Evolutionary conservation across 2,113 vertebrate species (phyloP).

Genomic region (Carassius auratus): DNA sequence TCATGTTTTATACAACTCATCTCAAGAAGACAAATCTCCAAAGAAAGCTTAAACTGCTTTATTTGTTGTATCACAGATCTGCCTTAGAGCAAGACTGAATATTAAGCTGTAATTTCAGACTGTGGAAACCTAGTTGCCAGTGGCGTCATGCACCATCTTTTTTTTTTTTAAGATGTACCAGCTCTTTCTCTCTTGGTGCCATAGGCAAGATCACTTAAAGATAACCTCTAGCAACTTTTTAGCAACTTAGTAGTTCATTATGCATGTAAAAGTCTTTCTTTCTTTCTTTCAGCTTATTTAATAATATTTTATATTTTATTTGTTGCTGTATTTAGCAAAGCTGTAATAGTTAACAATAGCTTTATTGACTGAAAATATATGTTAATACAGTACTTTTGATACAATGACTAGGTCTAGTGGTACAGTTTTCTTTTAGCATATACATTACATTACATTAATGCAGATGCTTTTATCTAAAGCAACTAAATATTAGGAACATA

Average conservation of each 20-base stretch:
- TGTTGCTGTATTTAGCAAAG: not conserved
- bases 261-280: not conserved
- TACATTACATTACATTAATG: not conserved
- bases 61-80: conserved; percentile 12
- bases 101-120: conserved; percentile 1
- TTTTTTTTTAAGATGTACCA: not conserved
- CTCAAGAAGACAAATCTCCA: conserved; percentile 4
- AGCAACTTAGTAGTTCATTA: not conserved
- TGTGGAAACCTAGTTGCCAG: not conserved
- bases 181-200: not conserved
- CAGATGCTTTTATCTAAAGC: not conserved
- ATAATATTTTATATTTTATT: not conserved
- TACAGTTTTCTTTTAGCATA: not conserved
- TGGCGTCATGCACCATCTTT: not conserved
- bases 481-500: not conserved
- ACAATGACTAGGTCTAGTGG: not conserved
- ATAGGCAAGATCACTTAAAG: not conserved
- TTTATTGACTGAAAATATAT: not conserved
- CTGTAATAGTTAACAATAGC: not conserved
- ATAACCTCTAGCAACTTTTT: not conserved
- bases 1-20: conserved; percentile 15
- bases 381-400: not conserved
- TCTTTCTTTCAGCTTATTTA: not conserved
- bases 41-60: conserved; percentile 34
- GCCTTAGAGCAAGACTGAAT: conserved; percentile 6